phyloP scores from a whole-genome alignment of 2,797 vertebrate genomes.

The Lophius americanus region DNA sequence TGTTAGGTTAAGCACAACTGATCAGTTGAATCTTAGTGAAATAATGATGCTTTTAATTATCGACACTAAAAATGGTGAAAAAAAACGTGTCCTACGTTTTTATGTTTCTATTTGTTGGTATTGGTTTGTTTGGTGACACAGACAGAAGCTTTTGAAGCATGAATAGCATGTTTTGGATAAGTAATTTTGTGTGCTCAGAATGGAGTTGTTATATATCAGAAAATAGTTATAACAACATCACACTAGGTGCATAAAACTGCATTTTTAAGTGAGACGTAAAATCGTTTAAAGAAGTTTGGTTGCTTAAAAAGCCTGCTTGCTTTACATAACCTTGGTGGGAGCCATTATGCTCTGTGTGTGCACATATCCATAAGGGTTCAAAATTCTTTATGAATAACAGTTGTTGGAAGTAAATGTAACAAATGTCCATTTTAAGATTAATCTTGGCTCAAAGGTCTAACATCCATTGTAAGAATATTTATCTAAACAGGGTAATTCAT shows the following conservation, averaged over 20 bases:
- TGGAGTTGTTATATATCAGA: not conserved
- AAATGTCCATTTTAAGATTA: slow-evolving; percentile 31
- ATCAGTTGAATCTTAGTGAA: no score
- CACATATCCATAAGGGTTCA: slow-evolving; percentile 18
- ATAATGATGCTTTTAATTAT: no score
- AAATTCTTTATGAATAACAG: not conserved
- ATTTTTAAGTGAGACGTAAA: not conserved
- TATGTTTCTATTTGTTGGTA: no score
- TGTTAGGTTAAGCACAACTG: no score
- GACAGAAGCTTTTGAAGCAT: no score
- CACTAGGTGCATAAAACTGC: not conserved
- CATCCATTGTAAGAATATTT: slow-evolving; percentile 47
- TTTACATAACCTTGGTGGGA: slow-evolving; percentile 3
- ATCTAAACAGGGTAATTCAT: slow-evolving; percentile 50
- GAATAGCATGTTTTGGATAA: no score
- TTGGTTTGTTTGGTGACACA: no score
- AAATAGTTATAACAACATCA: not conserved
- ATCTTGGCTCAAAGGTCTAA: slow-evolving; percentile 32
- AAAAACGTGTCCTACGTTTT: no score
- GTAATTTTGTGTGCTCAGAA: no score
- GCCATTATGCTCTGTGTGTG: not conserved
- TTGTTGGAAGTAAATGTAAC: not conserved
- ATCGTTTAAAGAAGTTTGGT: not conserved
- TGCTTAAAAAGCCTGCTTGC: not conserved
- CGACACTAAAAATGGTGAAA: no score